Evolutionary conservation across 2,888 invertebrate genomes (phyloP).

Genomic region (Cerastis leucographa): DNA sequence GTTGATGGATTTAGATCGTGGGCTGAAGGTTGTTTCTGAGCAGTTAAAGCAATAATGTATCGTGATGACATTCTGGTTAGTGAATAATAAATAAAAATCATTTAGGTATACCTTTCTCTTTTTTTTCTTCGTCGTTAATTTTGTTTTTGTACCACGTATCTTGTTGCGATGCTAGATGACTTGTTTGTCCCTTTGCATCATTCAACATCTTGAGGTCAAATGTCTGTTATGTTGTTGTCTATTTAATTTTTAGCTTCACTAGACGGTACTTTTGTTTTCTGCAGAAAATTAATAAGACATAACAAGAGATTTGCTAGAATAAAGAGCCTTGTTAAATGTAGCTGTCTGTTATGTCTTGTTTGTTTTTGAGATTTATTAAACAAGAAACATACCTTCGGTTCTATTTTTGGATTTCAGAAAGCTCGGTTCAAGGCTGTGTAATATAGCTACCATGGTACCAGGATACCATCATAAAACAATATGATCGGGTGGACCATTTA

Average conservation of each 20-base stretch:
- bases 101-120: slow-evolving; percentile 52
- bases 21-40: slow-evolving; percentile 52
- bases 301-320: slow-evolving; percentile 12
- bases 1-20: slow-evolving; percentile 48
- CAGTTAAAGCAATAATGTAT: slow-evolving; percentile 43
- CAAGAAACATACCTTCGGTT: neutral
- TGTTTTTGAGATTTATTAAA: slow-evolving; percentile 7
- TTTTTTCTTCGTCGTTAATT: slow-evolving; percentile 45
- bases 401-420: slow-evolving; percentile 15
- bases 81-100: slow-evolving; percentile 37
- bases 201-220: slow-evolving; percentile 52
- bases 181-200: slow-evolving; percentile 62
- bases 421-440: slow-evolving; percentile 14
- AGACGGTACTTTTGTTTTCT: slow-evolving; percentile 14
- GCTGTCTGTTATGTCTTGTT: neutral
- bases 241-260: slow-evolving; percentile 29
- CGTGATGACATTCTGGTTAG: slow-evolving; percentile 54
- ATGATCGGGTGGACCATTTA: neutral
- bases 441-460: no score
- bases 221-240: slow-evolving; percentile 28
- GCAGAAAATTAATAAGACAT: neutral
- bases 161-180: slow-evolving; percentile 40
- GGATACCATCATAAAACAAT: neutral
- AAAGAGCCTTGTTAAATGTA: slow-evolving; percentile 22
- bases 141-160: slow-evolving; percentile 46